A percentile compares a stretch with the other conserved stretches of the same genome.
Evolutionary conservation across 2,888 invertebrate genomes (phyloP).

Genomic region (Camponotus fellah): DNA sequence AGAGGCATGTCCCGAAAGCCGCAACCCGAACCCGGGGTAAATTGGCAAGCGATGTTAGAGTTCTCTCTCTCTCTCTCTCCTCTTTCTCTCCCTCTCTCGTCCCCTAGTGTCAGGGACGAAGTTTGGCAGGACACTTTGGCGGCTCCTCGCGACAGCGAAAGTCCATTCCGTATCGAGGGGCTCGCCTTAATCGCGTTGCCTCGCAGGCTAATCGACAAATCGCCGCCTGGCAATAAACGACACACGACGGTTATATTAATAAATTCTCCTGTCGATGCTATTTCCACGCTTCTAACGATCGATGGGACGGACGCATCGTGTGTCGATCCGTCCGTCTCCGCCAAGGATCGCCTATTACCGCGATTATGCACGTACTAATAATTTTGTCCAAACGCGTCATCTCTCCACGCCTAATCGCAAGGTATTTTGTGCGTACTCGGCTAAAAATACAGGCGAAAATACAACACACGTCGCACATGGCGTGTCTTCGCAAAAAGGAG

Average conservation of each 20-base stretch:
- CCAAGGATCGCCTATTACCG: slow-evolving; percentile 36
- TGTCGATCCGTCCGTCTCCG: slow-evolving; percentile 31
- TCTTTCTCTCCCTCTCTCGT: slow-evolving; percentile 1
- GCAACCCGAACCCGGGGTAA: neutral
- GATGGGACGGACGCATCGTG: slow-evolving; percentile 58
- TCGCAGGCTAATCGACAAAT: slow-evolving; percentile 29
- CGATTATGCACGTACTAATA: slow-evolving; percentile 52
- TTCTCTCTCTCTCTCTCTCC: too few relatives aligned
- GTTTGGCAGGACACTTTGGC: neutral
- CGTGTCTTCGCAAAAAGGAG: neutral
- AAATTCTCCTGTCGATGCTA: slow-evolving; percentile 73
- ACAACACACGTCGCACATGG: neutral
- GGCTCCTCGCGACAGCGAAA: slow-evolving; percentile 26
- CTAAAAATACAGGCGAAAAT: slow-evolving; percentile 34
- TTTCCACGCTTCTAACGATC: slow-evolving; percentile 63
- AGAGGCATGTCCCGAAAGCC: slow-evolving; percentile 6
- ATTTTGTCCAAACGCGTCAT: slow-evolving; percentile 47
- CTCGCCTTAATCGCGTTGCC: slow-evolving; percentile 2
- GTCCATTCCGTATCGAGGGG: slow-evolving; percentile 29
- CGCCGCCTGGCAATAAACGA: slow-evolving; percentile 66
- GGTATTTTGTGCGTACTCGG: neutral
- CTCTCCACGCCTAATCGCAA: slow-evolving; percentile 18
- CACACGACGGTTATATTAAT: slow-evolving; percentile 71
- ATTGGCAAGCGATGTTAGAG: slow-evolving; percentile 35
- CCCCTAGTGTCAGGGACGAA: slow-evolving; percentile 13